phyloP scores from a whole-genome alignment of 2,797 vertebrate species.

The Arctocebus calabarensis region DNA sequence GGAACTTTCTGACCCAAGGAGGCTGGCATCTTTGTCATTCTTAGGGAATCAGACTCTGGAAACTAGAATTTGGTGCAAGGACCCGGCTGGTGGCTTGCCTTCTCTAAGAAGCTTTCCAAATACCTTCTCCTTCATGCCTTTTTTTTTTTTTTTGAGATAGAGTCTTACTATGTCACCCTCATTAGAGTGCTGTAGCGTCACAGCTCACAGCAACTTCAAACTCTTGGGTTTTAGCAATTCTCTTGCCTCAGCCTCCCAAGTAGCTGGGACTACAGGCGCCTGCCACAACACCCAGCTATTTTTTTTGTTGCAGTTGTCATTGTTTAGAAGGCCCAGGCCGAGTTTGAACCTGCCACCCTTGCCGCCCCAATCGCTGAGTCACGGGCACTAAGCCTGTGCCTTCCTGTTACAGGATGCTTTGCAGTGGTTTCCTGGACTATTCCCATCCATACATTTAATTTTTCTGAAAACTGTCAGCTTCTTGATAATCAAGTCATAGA shows the following conservation, averaged over 20 bases:
- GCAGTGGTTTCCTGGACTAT: not conserved
- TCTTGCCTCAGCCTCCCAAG: too few relatives aligned
- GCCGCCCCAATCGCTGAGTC: too few relatives aligned
- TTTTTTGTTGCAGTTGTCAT: too few relatives aligned
- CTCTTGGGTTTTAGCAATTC: too few relatives aligned
- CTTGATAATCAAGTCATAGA: not conserved
- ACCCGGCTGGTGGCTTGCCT: not conserved
- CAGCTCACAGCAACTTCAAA: too few relatives aligned
- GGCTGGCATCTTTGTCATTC: not conserved
- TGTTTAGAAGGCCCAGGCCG: too few relatives aligned
- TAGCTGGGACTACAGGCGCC: too few relatives aligned
- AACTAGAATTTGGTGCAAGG: not conserved
- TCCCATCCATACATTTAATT: not conserved
- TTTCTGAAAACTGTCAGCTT: not conserved
- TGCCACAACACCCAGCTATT: too few relatives aligned
- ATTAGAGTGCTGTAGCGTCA: too few relatives aligned
- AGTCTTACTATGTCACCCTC: too few relatives aligned
- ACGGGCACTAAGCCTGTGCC: accelerated
- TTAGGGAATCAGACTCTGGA: not conserved
- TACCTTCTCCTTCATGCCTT: accelerated
- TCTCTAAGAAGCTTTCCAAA: not conserved
- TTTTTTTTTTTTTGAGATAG: too few relatives aligned
- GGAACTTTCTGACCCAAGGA: not conserved
- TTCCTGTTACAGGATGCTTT: not conserved
- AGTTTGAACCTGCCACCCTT: too few relatives aligned